Evolutionary conservation across 2,888 invertebrate species (phyloP), one percentile per base, ranked within the genome.

Genomic region (Cheilosia vernalis): DNA sequence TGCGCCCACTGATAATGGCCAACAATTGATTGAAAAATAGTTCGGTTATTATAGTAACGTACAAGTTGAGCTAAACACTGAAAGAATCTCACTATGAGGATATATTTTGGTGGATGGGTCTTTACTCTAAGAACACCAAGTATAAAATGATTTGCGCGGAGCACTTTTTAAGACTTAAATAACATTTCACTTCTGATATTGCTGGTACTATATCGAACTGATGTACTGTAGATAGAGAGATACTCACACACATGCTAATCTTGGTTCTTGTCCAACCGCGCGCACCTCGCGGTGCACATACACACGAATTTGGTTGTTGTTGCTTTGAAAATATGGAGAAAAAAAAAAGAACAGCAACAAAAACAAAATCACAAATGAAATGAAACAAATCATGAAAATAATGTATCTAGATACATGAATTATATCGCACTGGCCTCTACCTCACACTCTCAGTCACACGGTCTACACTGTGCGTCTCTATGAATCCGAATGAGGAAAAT

Each of bases 61-160:
- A 63, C 19, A 63, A 37, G 37, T 64, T 37, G 21, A 37, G 37
- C 7, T 51, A 63, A 40, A 49, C 49, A 72, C 24, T 19, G 51
- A 33, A 56, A 76, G 42, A 78, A 55, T 64, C 56, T 47, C 61
- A 70, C 78, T 47, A 63, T 51, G 30, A 77, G 67, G 67, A 67
- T 67, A 37, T 37, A 60, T 66, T 81, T 81, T 15, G 83, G 67
- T 74, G 69, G 77, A 85, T 85, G 79, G 90, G 91, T 91, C 91
- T 90, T 90, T 89, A 89, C 91, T 90, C 90, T 90, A 90, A 91
- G 91, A 92, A 92, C 89, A 88, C 91, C 91, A 90, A 92, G 90
- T 92, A 90, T 90, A 91, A 91, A 91, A 91, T 91, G 91, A 91
- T 92, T 91, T 92, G 92, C 90, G 89, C 91, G 89, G 90, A 90